Conservation (phyloP, 2,113 vertebrate genomes). For the Hippocampus mohnikei region DNA sequence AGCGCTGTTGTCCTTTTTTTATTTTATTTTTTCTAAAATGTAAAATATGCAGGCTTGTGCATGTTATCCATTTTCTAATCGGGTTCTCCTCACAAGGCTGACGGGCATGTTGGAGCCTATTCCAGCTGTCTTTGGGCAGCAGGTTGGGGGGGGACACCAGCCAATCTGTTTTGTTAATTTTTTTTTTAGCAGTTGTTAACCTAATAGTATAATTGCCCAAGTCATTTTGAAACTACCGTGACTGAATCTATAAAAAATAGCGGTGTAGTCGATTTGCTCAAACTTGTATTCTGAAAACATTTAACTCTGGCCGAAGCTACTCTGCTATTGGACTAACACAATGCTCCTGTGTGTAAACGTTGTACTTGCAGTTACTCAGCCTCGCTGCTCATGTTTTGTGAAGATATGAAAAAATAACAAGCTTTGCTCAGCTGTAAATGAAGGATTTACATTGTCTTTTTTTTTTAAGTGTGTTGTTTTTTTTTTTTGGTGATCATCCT, state of each 20-base stretch:
- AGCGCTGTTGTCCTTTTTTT: neutral
- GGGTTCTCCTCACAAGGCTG: no score
- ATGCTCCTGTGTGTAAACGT: neutral
- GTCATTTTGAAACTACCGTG: neutral
- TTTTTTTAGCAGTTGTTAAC: neutral
- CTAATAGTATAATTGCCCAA: neutral
- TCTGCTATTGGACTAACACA: neutral
- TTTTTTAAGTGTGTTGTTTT: neutral
- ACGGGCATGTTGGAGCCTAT: no score
- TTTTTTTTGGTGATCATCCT: neutral
- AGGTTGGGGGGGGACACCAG: no score
- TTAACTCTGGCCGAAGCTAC: neutral
- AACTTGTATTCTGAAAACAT: neutral
- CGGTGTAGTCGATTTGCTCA: neutral
- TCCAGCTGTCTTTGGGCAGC: no score
- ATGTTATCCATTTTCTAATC: neutral
- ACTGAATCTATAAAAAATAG: neutral
- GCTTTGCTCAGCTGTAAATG: neutral
- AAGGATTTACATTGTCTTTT: neutral
- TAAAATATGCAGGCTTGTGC: neutral
- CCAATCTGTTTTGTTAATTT: no score
- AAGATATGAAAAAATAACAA: neutral
- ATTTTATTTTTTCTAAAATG: neutral
- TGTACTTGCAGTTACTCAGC: neutral
- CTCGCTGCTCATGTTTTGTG: neutral